A percentile compares a stretch with the other conserved stretches of the same genome.
phyloP scores from a whole-genome alignment of 2,888 invertebrate species.

The Strigamia transsilvanica region DNA sequence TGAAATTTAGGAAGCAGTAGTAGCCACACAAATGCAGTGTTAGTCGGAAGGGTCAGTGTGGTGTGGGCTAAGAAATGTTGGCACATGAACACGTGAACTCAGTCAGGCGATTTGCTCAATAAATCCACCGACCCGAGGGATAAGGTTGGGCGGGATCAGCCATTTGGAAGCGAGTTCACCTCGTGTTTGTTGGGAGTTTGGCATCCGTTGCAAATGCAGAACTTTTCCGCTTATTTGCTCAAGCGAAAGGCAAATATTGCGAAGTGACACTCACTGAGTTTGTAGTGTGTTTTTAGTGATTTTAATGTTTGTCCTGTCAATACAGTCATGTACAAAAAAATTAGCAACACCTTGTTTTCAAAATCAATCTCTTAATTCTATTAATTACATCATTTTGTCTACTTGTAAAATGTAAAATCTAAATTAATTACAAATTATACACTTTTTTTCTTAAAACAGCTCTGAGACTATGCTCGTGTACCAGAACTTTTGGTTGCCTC shows the following conservation, averaged over 20 bases:
- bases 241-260: neutral
- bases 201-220: neutral
- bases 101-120: constrained; percentile 32
- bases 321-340: no score
- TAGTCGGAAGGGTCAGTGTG: neutral
- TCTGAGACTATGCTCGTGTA: no score
- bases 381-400: no score
- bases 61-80: constrained; percentile 4
- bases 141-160: constrained; percentile 3
- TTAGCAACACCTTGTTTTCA: no score
- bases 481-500: no score
- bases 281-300: no score
- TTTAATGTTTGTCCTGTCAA: no score
- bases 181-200: constrained; percentile 33
- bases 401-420: no score
- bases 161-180: constrained; percentile 41
- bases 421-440: no score
- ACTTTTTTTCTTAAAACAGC: no score
- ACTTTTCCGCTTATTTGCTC: neutral
- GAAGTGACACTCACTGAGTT: neutral
- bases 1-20: neutral
- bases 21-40: constrained; percentile 3
- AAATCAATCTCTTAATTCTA: no score
- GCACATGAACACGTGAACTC: constrained; percentile 29
- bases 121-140: constrained; percentile 33